Conservation (phyloP, 2,797 vertebrate genomes). For the Cryptoblepharus egeriae region DNA sequence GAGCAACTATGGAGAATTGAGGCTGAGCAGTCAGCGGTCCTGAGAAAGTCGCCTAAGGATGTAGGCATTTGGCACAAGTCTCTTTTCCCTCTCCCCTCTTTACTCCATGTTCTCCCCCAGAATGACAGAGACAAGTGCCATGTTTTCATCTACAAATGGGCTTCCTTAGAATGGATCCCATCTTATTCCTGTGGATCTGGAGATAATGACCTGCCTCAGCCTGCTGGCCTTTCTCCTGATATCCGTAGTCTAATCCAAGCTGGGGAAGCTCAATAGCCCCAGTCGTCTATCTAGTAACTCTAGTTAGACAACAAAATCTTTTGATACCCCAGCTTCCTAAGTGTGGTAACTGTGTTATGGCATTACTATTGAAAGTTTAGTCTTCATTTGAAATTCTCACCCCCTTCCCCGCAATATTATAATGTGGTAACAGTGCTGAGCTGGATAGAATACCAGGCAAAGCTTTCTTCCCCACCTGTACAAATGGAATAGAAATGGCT, state of each 20-base stretch:
- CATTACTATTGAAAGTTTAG: not conserved
- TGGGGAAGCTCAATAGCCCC: not conserved
- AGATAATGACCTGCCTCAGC: not conserved
- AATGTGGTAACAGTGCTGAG: not conserved
- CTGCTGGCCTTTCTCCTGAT: not conserved
- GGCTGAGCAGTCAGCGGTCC: slow-evolving; percentile 21
- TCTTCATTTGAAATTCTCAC: not conserved
- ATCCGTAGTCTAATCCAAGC: not conserved
- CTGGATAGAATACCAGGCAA: not conserved
- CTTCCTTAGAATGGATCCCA: not conserved
- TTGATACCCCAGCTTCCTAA: not conserved
- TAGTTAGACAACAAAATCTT: not conserved
- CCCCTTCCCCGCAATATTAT: too few species aligned
- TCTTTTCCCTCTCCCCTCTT: slow-evolving; percentile 43
- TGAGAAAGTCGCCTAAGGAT: slow-evolving; percentile 44
- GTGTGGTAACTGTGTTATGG: too few species aligned
- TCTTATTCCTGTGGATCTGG: not conserved
- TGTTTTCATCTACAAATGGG: not conserved
- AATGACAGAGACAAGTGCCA: not conserved
- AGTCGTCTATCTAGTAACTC: too few species aligned
- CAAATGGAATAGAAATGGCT: not conserved
- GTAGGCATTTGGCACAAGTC: slow-evolving; percentile 49
- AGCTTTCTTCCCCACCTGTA: not conserved
- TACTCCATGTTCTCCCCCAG: slow-evolving; percentile 38
- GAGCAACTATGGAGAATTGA: slow-evolving; percentile 35